Base-by-base conservation (phyloP, 1,140 invertebrate species). In the Papilio xuthus region DNA sequence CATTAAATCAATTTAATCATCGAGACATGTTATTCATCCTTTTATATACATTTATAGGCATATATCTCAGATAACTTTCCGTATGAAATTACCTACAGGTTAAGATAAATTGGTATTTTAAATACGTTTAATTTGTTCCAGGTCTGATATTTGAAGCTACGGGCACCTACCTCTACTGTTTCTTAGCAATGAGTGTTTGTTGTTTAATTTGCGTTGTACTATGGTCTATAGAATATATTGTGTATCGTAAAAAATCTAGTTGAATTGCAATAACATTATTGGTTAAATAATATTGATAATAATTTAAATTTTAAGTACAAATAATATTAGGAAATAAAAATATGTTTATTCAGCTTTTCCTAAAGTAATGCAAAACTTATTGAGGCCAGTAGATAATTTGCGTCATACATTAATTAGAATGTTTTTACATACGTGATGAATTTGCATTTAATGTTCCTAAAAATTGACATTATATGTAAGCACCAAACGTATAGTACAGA, bases 151-250 rank as follows among this genome's bases (percentile, higher is more conserved):
- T 89, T 56, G 90, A 91, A 81, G 78, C 85, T 20, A 91, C 92
- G 0, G 90, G 90, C 2, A 93, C 88, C 56, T 93, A 93, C 80
- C 83, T 89, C 0, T 92, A 90, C 80, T 93, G 92, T 79, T 93
- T 93, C 81, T 73, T 91, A 6, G 90, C 91, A 3, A 92, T 93
- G 92, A 92, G 91, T 77, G 85, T 91, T 12, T 92, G 92, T 73
- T 93, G 92, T 74, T 70, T 92, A 69, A 78, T 93, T 8, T 92
- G 91, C 81, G 85, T 93, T 2, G 84, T 92, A 10, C 79, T 92
- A 15, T 93, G 92, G 92, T 89, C 86, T 78, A 83, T 87, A 50
- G 92, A 93, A 50, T 93, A 90, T 72, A 80, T 91, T 28, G 78
- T 89, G 1, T 86, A 88, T 47, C 81, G 85, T 41, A 85, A 80